Conservation (phyloP, 2,888 invertebrate species). For the Sphaerophoria taeniata region DNA sequence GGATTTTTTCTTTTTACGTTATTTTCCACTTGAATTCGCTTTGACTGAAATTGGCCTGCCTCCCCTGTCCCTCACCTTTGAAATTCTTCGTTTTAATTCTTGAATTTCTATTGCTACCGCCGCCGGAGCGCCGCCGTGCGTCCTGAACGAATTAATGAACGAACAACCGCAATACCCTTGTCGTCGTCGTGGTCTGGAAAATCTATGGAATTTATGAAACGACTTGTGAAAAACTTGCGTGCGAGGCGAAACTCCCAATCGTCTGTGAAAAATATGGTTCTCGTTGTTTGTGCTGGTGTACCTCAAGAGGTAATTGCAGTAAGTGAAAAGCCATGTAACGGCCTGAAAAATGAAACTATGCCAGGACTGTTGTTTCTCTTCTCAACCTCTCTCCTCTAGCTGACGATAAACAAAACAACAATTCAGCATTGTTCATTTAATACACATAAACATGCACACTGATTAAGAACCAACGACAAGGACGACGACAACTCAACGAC, state of each 20-base stretch:
- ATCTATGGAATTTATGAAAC: constrained; percentile 48
- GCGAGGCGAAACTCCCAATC: constrained; percentile 50
- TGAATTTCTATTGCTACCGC: background rate
- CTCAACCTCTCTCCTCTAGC: background rate
- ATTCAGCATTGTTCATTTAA: constrained; percentile 58
- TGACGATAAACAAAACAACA: constrained; percentile 29
- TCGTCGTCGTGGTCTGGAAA: constrained; percentile 28
- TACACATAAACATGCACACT: constrained; percentile 66
- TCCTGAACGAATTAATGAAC: constrained; percentile 3
- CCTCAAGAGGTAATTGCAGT: constrained; percentile 53
- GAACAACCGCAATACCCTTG: background rate
- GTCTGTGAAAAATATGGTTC: constrained; percentile 38
- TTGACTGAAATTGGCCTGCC: constrained; percentile 53
- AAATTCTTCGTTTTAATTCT: constrained; percentile 19
- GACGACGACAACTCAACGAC: constrained; percentile 8
- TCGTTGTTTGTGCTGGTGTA: background rate
- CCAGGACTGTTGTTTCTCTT: constrained; percentile 17
- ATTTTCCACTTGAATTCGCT: constrained; percentile 38
- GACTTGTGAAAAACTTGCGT: constrained; percentile 58
- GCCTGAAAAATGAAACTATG: constrained; percentile 7
- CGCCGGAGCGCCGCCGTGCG: background rate
- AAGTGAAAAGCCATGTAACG: constrained; percentile 57
- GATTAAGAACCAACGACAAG: constrained; percentile 45
- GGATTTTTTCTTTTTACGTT: constrained; percentile 51
- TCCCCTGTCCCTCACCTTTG: constrained; percentile 36